Evolutionary conservation across 2,797 vertebrate genomes (phyloP), one percentile per base, ranked within the genome.

Genomic region (Serranus cabrilla): DNA sequence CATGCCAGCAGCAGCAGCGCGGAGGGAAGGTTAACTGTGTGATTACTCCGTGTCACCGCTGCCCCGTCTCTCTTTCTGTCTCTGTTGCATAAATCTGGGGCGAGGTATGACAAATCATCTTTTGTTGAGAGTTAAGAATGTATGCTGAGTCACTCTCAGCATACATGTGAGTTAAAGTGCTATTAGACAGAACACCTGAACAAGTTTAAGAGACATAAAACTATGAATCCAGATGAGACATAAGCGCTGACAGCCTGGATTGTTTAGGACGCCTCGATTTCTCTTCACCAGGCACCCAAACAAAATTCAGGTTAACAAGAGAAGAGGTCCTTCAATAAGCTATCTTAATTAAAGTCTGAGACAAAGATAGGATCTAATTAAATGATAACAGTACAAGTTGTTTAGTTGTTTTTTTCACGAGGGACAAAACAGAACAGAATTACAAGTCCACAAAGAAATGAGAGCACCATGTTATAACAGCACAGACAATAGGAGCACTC

Each of bases 321-420:
- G 21, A 67, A 63, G 1, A 42, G 34, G 16, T 31, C 25, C 17
- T 76, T 76, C 77, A 76, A 73, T 46, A 51, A 71, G 63, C 56
- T 23, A 45, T 71, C 11, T 63, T 87, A 77, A 84, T 90, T 89
- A 78, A 88, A 85, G 55, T 78, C 60, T 70, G n/a, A 79, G 64
- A 75, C 65, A 64, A 42, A 76, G 64, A 83, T 64, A 52, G 21
- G 71, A 85, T 80, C 74, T 85, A 87, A 91, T 89, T 89, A 88
- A 90, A 87, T 85, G 64, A 89, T 80, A 81, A 70, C 62, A 70
- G 13, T 13, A 37, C 5, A 71, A 23, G 7, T 55, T 70, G 11
- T 54, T 80, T 78, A 23, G 21, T 70, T 63, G 25, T 34, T 67
- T 70, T 62, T 47, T 71, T 76, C 27, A 67, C 37, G 3, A 62